phyloP scores from a whole-genome alignment of 2,113 vertebrate species.

The Lepidothrix coronata region DNA sequence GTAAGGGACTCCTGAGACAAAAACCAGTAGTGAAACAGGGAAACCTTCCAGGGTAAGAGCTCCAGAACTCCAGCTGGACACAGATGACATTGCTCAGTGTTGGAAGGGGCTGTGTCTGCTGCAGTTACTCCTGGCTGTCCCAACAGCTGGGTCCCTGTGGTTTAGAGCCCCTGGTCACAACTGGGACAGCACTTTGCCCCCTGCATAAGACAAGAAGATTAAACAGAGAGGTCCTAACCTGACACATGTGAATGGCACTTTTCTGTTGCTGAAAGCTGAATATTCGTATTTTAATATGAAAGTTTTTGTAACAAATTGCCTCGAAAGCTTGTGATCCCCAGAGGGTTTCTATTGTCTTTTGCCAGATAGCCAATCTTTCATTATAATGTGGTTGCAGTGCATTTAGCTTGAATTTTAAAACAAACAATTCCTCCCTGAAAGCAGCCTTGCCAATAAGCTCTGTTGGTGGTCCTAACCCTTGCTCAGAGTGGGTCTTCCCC shows the following conservation, averaged over 20 bases:
- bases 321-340: background rate
- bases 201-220: background rate
- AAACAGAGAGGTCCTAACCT: background rate
- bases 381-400: background rate
- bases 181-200: background rate
- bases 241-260: background rate
- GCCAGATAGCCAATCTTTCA: background rate
- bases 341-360: background rate
- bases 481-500: background rate
- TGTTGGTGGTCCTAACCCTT: slow-evolving; percentile 14
- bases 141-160: background rate
- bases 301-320: background rate
- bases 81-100: background rate
- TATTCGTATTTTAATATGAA: background rate
- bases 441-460: background rate
- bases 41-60: background rate
- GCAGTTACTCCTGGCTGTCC: background rate
- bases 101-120: background rate
- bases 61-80: background rate
- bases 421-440: slow-evolving; percentile 34
- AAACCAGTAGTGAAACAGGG: background rate
- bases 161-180: background rate
- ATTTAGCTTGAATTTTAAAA: slow-evolving; percentile 21
- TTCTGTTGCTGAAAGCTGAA: background rate
- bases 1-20: fast-evolving